Conservation (phyloP, 2,113 vertebrate species). For the Serinus canaria region DNA sequence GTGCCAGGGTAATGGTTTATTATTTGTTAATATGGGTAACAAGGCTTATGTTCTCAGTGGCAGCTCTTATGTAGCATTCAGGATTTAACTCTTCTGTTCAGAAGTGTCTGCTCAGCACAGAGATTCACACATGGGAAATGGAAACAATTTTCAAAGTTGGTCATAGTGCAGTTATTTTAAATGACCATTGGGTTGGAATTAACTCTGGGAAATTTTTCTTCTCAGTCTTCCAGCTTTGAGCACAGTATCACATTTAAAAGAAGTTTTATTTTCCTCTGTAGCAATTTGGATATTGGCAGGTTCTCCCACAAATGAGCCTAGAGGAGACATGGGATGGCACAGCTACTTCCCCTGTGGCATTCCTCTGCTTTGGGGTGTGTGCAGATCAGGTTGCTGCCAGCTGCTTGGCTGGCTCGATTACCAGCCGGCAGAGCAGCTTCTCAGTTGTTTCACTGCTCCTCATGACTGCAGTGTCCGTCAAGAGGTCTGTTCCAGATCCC, state of each 20-base stretch:
- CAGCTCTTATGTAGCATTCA: background rate
- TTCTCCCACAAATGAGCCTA: background rate
- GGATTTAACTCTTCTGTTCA: background rate
- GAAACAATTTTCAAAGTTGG: background rate
- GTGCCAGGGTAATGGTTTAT: background rate
- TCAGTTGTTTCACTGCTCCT: background rate
- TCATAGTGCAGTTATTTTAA: background rate
- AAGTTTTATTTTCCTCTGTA: background rate
- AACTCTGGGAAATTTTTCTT: background rate
- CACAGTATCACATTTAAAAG: background rate
- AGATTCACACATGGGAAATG: background rate
- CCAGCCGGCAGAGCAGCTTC: background rate
- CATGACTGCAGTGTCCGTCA: background rate
- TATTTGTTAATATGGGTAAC: slow-evolving; percentile 13
- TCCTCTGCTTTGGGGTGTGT: background rate
- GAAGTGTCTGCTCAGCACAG: background rate
- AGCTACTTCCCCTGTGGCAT: background rate
- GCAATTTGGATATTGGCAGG: background rate
- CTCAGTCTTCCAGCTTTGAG: background rate
- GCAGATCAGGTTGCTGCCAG: background rate
- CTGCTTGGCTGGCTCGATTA: background rate
- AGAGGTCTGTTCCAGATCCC: background rate
- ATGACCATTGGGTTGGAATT: background rate
- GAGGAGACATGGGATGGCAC: background rate
- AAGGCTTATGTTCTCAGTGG: background rate